Evolutionary conservation across 2,113 vertebrate genomes (phyloP).

Genomic region (Lates calcarifer): DNA sequence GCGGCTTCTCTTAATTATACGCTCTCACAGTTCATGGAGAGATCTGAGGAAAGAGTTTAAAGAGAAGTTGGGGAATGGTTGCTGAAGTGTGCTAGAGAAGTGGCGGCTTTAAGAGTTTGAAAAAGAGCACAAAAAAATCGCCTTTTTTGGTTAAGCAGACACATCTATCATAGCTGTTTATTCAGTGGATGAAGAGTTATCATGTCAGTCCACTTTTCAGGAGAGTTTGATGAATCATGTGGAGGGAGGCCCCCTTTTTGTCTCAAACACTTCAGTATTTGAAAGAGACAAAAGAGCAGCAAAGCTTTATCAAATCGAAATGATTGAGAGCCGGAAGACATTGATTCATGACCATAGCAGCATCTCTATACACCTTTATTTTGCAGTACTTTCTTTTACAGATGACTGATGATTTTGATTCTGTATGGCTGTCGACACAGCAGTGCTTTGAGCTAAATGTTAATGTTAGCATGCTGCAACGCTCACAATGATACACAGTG

Average conservation of each 20-base stretch:
- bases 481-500: background rate
- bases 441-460: too few species aligned
- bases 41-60: slow-evolving; percentile 41
- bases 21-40: slow-evolving; percentile 21
- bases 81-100: slow-evolving; percentile 7
- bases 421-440: background rate
- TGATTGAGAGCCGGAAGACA: slow-evolving; percentile 35
- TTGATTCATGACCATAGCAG: slow-evolving; percentile 35
- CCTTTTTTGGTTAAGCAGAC: slow-evolving; percentile 42
- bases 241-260: slow-evolving; percentile 25
- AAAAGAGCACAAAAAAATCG: background rate
- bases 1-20: slow-evolving; percentile 50
- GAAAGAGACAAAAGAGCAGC: slow-evolving; percentile 51
- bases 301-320: slow-evolving; percentile 36
- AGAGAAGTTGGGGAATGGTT: slow-evolving; percentile 33
- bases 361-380: slow-evolving; percentile 33
- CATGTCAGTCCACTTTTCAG: slow-evolving; percentile 50
- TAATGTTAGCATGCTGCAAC: background rate
- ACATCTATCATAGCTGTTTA: slow-evolving; percentile 65
- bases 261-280: slow-evolving; percentile 35
- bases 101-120: background rate
- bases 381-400: background rate
- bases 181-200: slow-evolving; percentile 57
- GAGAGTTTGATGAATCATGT: slow-evolving; percentile 59
- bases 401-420: slow-evolving; percentile 14